These are phyloP conservation scores for Pyxicephalus adspersus DNA, from an alignment of 2,113 vertebrate genomes.

Conservation along the genomic window DNA sequence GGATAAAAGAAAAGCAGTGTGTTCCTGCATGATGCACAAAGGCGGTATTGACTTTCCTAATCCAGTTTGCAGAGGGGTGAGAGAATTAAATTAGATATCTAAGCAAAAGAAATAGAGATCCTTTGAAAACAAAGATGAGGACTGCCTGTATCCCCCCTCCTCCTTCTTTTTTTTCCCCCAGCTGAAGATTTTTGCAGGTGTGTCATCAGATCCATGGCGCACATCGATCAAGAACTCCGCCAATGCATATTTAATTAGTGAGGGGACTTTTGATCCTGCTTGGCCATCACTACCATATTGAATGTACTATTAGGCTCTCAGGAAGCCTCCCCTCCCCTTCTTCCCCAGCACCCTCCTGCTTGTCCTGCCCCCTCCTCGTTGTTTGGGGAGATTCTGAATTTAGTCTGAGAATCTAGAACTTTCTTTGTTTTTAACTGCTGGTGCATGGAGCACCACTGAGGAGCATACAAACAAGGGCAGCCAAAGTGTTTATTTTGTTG, in stretches of 20 bases:
- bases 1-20: slow-evolving; percentile 87
- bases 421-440: slow-evolving; percentile 95
- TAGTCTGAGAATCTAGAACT: slow-evolving; percentile 87
- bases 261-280: slow-evolving; percentile 83
- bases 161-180: slow-evolving; percentile 71
- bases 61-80: slow-evolving; percentile 88
- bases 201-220: slow-evolving; percentile 88
- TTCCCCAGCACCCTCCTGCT: slow-evolving; percentile 56
- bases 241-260: slow-evolving; percentile 96
- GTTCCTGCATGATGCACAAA: slow-evolving; percentile 82
- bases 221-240: slow-evolving; percentile 87
- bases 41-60: slow-evolving; percentile 89
- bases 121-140: slow-evolving; percentile 85
- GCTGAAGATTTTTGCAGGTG: slow-evolving; percentile 90
- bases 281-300: slow-evolving; percentile 84
- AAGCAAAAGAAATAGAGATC: slow-evolving; percentile 85
- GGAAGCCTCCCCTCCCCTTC: slow-evolving; percentile 72
- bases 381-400: slow-evolving; percentile 85
- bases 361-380: slow-evolving; percentile 72
- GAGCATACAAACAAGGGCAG: slow-evolving; percentile 89
- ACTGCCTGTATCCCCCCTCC: slow-evolving; percentile 72
- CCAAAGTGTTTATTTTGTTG: slow-evolving; percentile 86
- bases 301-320: slow-evolving; percentile 87
- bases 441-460: slow-evolving; percentile 84
- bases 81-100: slow-evolving; percentile 94